Percentiles rank a stretch among this genome's conserved stretches.
Conservation (phyloP, 2,113 vertebrate species). For the Odocoileus hemionus region DNA sequence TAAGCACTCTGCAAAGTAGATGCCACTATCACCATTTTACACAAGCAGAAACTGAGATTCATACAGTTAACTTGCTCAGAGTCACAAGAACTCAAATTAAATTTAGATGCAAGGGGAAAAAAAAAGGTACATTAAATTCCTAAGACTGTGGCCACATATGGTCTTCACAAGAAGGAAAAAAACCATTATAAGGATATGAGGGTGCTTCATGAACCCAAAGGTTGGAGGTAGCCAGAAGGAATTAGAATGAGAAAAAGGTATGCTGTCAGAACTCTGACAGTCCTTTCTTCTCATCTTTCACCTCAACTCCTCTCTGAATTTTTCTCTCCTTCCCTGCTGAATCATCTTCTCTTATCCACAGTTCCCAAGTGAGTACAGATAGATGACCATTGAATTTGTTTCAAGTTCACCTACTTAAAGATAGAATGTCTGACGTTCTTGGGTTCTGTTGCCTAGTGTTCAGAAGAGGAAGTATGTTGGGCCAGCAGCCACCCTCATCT, state of each 20-base stretch:
- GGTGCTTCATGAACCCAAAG: background rate
- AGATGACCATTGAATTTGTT: background rate
- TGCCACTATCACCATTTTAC: background rate
- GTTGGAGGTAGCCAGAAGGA: background rate
- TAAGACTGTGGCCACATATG: background rate
- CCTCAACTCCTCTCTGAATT: background rate
- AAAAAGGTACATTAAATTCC: background rate
- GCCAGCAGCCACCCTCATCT: background rate
- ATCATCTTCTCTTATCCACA: background rate
- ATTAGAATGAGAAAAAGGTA: background rate
- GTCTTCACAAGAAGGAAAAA: background rate
- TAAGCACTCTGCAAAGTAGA: background rate
- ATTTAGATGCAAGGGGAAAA: background rate
- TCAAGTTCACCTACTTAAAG: background rate
- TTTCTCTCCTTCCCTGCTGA: background rate
- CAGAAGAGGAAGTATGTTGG: background rate
- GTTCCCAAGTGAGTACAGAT: background rate
- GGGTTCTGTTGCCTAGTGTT: background rate
- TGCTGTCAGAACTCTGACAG: background rate
- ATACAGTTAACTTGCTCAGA: background rate
- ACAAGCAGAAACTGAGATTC: background rate
- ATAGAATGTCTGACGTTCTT: background rate
- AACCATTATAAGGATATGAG: background rate
- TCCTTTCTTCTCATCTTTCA: background rate
- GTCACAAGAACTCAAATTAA: background rate